Conservation (phyloP, 2,113 vertebrate species). For the Esox niger region DNA sequence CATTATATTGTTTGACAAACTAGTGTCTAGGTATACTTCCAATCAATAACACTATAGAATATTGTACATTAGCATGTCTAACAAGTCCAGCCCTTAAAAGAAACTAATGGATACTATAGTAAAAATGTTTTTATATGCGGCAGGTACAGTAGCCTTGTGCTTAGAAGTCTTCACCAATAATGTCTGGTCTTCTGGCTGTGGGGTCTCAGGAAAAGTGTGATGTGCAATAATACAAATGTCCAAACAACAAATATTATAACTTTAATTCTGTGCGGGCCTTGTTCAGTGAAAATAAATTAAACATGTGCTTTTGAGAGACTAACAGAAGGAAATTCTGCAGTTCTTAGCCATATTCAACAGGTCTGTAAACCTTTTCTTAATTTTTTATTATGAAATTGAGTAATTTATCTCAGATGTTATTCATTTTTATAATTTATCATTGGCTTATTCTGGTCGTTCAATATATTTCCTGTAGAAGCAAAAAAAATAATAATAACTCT, state of each 20-base stretch:
- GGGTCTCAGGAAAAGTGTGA: too few species aligned
- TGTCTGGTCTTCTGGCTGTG: too few species aligned
- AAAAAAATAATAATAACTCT: too few species aligned
- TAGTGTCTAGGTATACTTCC: too few species aligned
- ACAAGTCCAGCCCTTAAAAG: background rate
- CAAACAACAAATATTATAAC: too few species aligned
- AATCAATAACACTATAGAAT: background rate
- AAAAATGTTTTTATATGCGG: background rate
- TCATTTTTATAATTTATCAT: background rate
- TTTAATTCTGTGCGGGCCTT: background rate
- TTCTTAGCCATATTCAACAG: background rate
- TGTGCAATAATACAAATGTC: too few species aligned
- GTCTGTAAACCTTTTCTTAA: background rate
- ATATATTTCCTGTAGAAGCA: too few species aligned
- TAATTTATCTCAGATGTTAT: background rate
- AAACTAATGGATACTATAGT: background rate
- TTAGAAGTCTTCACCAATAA: too few species aligned
- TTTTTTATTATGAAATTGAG: background rate
- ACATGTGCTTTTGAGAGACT: background rate
- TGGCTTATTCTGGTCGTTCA: background rate
- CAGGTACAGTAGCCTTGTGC: too few species aligned
- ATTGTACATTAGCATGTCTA: background rate
- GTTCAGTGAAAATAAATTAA: background rate
- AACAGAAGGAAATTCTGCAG: too few species aligned
- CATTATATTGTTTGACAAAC: background rate